A percentile compares a stretch with the other conserved stretches of the same genome.
Evolutionary conservation across 2,797 vertebrate genomes (phyloP).

Genomic region (Emydoidea blandingii): DNA sequence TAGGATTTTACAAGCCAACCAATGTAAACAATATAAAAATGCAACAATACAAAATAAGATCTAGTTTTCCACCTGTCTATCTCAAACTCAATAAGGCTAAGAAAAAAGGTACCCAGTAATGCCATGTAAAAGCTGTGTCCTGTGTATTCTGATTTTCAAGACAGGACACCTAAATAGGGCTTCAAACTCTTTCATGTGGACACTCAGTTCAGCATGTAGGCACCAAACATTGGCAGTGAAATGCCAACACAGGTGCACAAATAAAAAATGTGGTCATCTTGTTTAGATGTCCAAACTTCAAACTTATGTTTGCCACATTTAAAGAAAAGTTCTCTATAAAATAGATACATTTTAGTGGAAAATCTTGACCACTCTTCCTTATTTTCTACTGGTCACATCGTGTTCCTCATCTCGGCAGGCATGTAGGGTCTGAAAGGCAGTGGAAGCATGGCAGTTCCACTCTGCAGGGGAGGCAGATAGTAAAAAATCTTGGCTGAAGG

Average conservation of each 20-base stretch:
- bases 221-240: not conserved
- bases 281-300: not conserved
- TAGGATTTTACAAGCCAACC: not conserved
- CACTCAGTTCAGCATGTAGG: not conserved
- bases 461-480: not conserved
- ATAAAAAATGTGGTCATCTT: not conserved
- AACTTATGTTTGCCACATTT: not conserved
- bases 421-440: not conserved
- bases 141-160: not conserved
- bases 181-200: not conserved
- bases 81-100: not conserved
- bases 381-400: not conserved
- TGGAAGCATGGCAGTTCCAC: not conserved
- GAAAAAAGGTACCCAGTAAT: not conserved
- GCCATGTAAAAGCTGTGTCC: not conserved
- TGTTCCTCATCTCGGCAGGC: not conserved
- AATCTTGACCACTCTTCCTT: not conserved
- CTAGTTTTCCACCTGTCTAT: not conserved
- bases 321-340: not conserved
- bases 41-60: not conserved
- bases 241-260: not conserved
- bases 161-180: not conserved
- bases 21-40: not conserved
- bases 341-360: not conserved
- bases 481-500: not conserved